Conservation (phyloP, 1,140 invertebrate species). For the Drosophila sturtevanti region DNA sequence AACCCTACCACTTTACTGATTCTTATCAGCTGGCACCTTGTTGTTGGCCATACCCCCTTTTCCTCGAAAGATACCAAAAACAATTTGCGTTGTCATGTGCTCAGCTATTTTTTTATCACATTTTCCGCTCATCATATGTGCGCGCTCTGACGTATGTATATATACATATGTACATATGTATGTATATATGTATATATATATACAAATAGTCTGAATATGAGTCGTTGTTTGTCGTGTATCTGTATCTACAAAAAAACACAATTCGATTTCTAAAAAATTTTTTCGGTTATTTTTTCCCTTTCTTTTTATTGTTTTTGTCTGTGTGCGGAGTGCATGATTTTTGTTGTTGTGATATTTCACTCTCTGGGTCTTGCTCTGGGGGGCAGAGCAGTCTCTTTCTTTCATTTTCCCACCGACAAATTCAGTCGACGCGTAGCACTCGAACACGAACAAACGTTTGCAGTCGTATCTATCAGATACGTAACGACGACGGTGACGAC, state of each 20-base stretch:
- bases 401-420: conserved; percentile 15
- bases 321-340: neutral
- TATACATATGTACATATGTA: conserved; percentile 9
- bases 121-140: conserved; percentile 51
- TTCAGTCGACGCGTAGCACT: conserved; percentile 80
- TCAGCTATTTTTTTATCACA: conserved; percentile 38
- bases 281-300: conserved; percentile 7
- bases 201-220: neutral
- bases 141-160: conserved; percentile 20
- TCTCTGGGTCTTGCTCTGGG: conserved; percentile 34
- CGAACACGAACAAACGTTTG: conserved; percentile 75
- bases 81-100: conserved; percentile 68
- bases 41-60: conserved; percentile 45
- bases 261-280: conserved; percentile 71
- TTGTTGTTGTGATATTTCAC: conserved; percentile 40
- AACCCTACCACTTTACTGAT: conserved; percentile 22
- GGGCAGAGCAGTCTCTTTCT: conserved; percentile 30
- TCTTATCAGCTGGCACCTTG: conserved; percentile 57
- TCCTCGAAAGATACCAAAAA: conserved; percentile 31
- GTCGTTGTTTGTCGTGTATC: neutral
- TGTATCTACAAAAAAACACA: conserved; percentile 33
- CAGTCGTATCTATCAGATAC: conserved; percentile 70
- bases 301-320: neutral
- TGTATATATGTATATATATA: conserved; percentile 23
- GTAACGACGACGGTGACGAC: conserved; percentile 45